Evolutionary conservation across 1,140 invertebrate species (phyloP).

Genomic region (Oscheius sp.): DNA sequence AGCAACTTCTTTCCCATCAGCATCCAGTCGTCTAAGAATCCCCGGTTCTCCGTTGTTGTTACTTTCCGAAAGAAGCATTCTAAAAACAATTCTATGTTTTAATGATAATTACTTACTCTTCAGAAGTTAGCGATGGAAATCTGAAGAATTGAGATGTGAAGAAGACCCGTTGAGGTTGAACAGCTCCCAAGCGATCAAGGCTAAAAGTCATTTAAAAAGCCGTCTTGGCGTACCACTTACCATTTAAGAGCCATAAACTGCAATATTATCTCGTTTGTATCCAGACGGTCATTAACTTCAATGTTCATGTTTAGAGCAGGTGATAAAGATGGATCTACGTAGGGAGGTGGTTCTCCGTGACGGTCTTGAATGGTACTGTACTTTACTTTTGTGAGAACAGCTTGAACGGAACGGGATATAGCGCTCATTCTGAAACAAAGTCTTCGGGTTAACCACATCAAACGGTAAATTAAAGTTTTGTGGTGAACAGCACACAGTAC

Average conservation of each 20-base stretch:
- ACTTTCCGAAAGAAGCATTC: constrained; percentile 4
- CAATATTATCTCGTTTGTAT: constrained; percentile 15
- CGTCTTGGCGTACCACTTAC: not conserved
- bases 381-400: not conserved
- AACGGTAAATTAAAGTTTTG: too few species aligned
- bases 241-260: constrained; percentile 28
- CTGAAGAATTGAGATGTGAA: constrained; percentile 28
- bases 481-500: too few species aligned
- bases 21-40: constrained; percentile 21
- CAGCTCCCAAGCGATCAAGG: not conserved
- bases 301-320: constrained; percentile 12
- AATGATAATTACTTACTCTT: constrained; percentile 1
- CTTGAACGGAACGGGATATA: constrained; percentile 14
- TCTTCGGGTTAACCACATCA: not conserved
- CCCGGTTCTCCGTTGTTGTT: constrained; percentile 23
- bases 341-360: constrained; percentile 7
- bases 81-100: not conserved
- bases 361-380: constrained; percentile 12
- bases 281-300: constrained; percentile 10
- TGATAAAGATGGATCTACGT: constrained; percentile 1
- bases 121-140: constrained; percentile 14
- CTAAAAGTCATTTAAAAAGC: not conserved
- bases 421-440: not conserved
- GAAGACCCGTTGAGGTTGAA: not conserved
- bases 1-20: not conserved